Evolutionary conservation across 2,113 vertebrate species (phyloP).

Genomic region (Rousettus leschenaultii): DNA sequence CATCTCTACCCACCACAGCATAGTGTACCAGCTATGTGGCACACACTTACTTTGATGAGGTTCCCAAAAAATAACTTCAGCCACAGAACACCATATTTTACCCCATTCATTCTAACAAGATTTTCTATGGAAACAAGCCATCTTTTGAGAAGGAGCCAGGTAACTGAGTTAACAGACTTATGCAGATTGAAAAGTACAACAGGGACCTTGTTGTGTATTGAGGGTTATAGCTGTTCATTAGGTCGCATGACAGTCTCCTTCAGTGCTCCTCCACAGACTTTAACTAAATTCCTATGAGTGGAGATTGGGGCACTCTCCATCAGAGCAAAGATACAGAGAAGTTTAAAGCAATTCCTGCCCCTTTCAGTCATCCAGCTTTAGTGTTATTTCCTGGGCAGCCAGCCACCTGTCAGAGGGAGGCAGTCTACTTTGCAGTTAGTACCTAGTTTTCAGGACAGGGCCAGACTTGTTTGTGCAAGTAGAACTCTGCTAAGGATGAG

Average conservation of each 20-base stretch:
- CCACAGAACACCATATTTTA: not conserved
- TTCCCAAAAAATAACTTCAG: not conserved
- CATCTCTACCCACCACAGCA: not conserved
- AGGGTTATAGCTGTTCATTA: not conserved
- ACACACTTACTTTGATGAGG: not conserved
- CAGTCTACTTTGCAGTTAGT: not conserved
- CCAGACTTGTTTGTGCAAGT: not conserved
- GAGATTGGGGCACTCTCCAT: not conserved
- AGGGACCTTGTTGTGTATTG: not conserved
- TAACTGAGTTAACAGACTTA: not conserved
- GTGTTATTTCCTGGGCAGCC: not conserved
- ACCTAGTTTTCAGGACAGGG: not conserved
- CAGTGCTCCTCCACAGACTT: not conserved
- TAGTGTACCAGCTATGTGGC: too few relatives aligned
- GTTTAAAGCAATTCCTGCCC: not conserved
- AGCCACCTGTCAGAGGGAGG: not conserved
- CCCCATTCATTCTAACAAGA: not conserved
- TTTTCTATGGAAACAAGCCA: not conserved
- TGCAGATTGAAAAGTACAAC: not conserved
- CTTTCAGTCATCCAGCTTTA: not conserved
- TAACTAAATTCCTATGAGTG: not conserved
- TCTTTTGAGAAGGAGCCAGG: not conserved
- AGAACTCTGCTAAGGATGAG: not conserved
- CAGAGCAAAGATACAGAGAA: not conserved
- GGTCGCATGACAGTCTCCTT: not conserved